Evolutionary conservation across 2,888 invertebrate genomes (phyloP), one percentile per base, ranked within the genome.

Genomic region (Hyles lineata): DNA sequence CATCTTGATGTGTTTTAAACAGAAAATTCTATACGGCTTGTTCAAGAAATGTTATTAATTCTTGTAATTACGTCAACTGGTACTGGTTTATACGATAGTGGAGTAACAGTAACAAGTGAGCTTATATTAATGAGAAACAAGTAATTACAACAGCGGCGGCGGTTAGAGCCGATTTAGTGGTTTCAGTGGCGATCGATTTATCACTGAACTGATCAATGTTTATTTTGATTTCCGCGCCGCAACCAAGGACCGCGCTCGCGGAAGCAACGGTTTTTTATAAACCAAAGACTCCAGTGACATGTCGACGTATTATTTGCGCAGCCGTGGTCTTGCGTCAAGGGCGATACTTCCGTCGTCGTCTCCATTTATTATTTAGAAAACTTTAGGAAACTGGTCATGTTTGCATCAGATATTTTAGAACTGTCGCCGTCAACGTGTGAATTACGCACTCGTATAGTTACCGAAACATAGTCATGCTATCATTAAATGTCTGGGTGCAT

Each of bases 321-420:
- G 32, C 73, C 82, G 77, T 78, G 74, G 81, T 81, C 76, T 86
- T 83, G 81, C 89, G 88, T 86, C 90, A 90, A 87, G 86, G 85
- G 85, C 85, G 75, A 86, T 86, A 87, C 86, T 89, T 91, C 90
- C 88, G 88, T 90, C 90, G 84, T 85, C 87, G 75, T 74, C 62
- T 75, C 78, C 84, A 90, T 91, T 89, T 90, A 87, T 90, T 92
- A 92, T 91, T 90, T 87, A 82, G 89, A 88, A 91, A 89, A 89
- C 86, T 90, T 87, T 82, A 80, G 85, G 82, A 82, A 85, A 85
- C 83, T 78, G 78, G 80, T 83, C 83, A 77, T 88, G 88, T 88
- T 89, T 87, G 85, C 76, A 77, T 76, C 83, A 79, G 87, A 89
- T 93, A 92, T 92, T 93, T 92, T 87, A 85, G 86, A 91, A 89